Conservation (phyloP, 2,888 invertebrate genomes). For the Cheilosia impressa region DNA sequence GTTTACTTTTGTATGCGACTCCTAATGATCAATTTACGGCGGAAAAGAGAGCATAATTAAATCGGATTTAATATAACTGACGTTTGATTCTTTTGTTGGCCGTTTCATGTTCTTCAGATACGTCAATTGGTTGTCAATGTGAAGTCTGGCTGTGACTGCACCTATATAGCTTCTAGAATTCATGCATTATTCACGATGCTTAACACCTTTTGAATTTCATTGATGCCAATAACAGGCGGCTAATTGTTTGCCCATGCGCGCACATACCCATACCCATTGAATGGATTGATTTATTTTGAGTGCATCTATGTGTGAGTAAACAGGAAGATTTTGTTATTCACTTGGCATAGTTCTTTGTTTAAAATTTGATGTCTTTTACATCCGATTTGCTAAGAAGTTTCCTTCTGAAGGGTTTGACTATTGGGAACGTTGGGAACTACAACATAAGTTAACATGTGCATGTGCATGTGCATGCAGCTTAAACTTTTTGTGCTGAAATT, state of each 20-base stretch:
- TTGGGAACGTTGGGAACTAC: background rate
- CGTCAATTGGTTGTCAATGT: slow-evolving; percentile 42
- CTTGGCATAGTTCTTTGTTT: slow-evolving; percentile 1
- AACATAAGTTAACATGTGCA: no score
- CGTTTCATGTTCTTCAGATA: slow-evolving; percentile 35
- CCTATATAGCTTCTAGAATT: slow-evolving; percentile 54
- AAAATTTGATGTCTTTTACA: background rate
- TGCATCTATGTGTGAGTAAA: background rate
- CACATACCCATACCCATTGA: background rate
- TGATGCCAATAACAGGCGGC: slow-evolving; percentile 55
- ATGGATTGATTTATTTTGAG: slow-evolving; percentile 39
- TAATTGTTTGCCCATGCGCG: slow-evolving; percentile 43
- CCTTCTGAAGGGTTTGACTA: background rate
- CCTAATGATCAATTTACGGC: slow-evolving; percentile 23
- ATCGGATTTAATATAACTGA: slow-evolving; percentile 49
- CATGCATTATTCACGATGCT: slow-evolving; percentile 63
- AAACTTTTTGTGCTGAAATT: no score
- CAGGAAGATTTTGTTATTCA: slow-evolving; percentile 28
- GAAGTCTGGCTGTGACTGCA: slow-evolving; percentile 49
- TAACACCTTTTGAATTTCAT: slow-evolving; percentile 46
- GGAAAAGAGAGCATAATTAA: slow-evolving; percentile 18
- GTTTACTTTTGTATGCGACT: background rate
- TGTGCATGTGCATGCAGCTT: background rate
- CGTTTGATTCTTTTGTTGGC: slow-evolving; percentile 52
- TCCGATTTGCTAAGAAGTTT: slow-evolving; percentile 7